Percentiles rank a stretch among this genome's conserved stretches.
phyloP scores from a whole-genome alignment of 2,797 vertebrate species.

The Oreochromis grahami region DNA sequence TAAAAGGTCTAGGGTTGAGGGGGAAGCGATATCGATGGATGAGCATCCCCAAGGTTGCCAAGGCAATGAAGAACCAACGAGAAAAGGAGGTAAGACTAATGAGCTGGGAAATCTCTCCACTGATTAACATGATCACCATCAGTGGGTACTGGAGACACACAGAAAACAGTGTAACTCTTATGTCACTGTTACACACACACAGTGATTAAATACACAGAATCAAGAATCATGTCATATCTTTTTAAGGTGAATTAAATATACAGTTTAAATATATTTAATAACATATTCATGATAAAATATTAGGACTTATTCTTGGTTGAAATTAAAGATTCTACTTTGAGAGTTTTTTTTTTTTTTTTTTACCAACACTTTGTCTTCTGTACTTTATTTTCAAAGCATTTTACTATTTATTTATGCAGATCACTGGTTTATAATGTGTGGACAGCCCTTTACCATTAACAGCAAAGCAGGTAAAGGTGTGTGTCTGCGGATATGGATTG shows the following conservation, averaged over 20 bases:
- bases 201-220: background rate
- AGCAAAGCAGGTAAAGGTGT: conserved; percentile 95
- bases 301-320: background rate
- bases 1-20: conserved; percentile 90
- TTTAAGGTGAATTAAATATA: background rate
- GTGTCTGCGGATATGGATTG: conserved; percentile 93
- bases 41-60: conserved; percentile 90
- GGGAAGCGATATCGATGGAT: conserved; percentile 90
- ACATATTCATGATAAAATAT: rapidly evolving
- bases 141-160: conserved; percentile 81
- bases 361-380: background rate
- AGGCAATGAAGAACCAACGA: conserved; percentile 94
- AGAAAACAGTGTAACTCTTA: background rate
- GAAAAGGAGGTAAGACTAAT: conserved; percentile 93
- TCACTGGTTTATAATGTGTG: background rate
- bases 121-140: conserved; percentile 86
- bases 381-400: background rate
- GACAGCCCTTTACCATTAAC: conserved; percentile 77
- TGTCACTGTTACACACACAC: background rate
- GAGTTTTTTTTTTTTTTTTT: background rate
- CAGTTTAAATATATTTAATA: background rate
- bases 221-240: background rate
- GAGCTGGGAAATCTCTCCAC: conserved; percentile 88
- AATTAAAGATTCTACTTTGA: background rate
- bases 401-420: background rate